Conservation (phyloP, 2,888 invertebrate species). For the Apantesis nais region DNA sequence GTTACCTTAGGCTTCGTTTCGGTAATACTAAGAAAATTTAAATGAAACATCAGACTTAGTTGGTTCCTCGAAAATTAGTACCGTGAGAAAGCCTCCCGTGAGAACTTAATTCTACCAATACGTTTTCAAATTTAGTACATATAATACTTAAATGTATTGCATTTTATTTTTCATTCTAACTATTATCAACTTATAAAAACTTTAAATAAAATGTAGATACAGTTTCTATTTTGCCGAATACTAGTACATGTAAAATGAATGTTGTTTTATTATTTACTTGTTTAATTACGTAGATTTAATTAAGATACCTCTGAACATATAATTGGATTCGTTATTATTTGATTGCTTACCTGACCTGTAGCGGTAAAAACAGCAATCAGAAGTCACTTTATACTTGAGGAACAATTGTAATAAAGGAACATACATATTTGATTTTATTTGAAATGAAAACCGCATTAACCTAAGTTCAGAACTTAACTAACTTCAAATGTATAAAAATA, state of each 20-base stretch:
- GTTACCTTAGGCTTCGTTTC: constrained; percentile 1
- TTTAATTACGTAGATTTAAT: constrained; percentile 7
- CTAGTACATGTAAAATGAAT: background rate
- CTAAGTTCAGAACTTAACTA: background rate
- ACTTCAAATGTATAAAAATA: background rate
- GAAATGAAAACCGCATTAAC: background rate
- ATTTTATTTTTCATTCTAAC: background rate
- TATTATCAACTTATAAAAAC: background rate
- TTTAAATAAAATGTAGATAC: background rate
- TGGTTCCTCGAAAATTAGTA: constrained; percentile 6
- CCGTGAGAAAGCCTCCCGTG: constrained; percentile 7
- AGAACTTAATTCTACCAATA: background rate
- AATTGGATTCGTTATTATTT: constrained; percentile 9
- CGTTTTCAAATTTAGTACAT: background rate
- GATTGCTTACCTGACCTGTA: constrained; percentile 16
- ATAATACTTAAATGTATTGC: background rate
- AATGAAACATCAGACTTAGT: background rate
- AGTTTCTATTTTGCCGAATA: background rate
- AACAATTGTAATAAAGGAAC: background rate
- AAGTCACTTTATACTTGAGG: background rate
- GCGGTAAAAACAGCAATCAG: background rate
- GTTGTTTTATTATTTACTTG: background rate
- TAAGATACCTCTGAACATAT: background rate
- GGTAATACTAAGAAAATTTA: background rate
- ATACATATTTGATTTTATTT: background rate